These are phyloP conservation scores for Pedicia rivosa DNA, from an alignment of 2,888 invertebrate genomes.

Conservation along the genomic window DNA sequence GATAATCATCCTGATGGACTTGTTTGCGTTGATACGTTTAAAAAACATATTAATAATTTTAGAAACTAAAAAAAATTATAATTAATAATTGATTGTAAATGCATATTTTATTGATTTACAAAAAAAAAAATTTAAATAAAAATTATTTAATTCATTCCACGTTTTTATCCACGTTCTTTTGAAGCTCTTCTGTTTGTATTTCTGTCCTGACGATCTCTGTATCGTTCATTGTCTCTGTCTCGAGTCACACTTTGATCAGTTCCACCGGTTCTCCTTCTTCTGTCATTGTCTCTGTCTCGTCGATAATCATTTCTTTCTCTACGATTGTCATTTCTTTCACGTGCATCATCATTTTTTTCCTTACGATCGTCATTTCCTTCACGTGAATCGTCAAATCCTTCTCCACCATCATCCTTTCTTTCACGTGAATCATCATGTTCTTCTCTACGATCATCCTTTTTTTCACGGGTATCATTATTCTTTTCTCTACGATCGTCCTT, in stretches of 20 bases:
- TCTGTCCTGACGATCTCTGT: neutral
- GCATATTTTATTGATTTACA: no score
- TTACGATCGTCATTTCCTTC: slow-evolving; percentile 12
- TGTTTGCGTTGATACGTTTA: neutral
- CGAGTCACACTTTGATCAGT: neutral
- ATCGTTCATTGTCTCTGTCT: neutral
- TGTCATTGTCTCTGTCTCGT: neutral
- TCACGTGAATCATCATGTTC: neutral
- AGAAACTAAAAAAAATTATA: no score
- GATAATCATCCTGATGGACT: neutral
- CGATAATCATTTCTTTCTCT: neutral
- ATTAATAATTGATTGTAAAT: no score
- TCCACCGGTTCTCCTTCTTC: no score
- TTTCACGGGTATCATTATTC: neutral
- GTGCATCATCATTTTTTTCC: neutral
- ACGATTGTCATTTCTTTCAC: neutral
- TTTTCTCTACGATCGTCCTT: neutral
- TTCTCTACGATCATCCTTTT: neutral
- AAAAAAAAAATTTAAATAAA: no score
- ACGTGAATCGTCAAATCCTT: slow-evolving; percentile 10
- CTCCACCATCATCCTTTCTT: slow-evolving; percentile 1
- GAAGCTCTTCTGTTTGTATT: slow-evolving; percentile 2
- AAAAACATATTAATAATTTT: neutral
- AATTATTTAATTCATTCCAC: no score
- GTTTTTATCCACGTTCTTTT: slow-evolving; percentile 8